These are phyloP conservation scores for Microcebus tavaratra DNA, from an alignment of 2,113 vertebrate genomes.

Conservation along the genomic window DNA sequence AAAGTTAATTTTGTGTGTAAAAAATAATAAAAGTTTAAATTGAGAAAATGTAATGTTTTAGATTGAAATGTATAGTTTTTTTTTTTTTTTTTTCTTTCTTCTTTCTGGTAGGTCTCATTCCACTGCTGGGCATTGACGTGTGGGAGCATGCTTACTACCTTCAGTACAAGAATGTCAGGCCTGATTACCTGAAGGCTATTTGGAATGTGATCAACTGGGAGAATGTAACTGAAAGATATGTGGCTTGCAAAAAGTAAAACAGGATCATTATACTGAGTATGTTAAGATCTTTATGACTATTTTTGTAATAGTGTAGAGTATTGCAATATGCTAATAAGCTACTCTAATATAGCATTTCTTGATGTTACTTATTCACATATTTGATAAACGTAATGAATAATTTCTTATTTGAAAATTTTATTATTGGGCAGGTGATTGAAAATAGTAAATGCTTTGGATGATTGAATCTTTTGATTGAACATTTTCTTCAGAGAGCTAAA, in stretches of 20 bases:
- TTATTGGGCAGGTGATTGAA: slow-evolving; percentile 29
- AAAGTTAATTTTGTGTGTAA: background rate
- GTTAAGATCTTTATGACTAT: slow-evolving; percentile 47
- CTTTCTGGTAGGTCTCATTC: slow-evolving; percentile 89
- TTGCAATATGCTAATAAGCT: slow-evolving; percentile 53
- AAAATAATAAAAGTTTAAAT: background rate
- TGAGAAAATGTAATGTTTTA: background rate
- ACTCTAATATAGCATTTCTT: slow-evolving; percentile 61
- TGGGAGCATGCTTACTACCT: slow-evolving; percentile 99
- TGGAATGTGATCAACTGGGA: slow-evolving; percentile 99
- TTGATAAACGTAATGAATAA: slow-evolving; percentile 65
- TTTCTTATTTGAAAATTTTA: slow-evolving; percentile 45
- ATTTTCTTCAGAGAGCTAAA: background rate
- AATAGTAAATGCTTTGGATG: slow-evolving; percentile 28
- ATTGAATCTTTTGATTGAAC: background rate
- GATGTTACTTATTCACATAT: slow-evolving; percentile 65
- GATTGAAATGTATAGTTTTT: background rate
- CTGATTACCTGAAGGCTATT: slow-evolving; percentile 98
- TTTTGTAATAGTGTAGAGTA: slow-evolving; percentile 65
- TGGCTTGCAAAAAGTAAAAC: slow-evolving; percentile 90
- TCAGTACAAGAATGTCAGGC: slow-evolving; percentile 98
- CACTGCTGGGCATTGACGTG: slow-evolving; percentile 97
- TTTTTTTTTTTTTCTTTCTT: background rate
- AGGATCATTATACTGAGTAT: slow-evolving; percentile 21
- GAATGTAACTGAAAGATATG: slow-evolving; percentile 92